These are phyloP conservation scores for Bovichtus variegatus DNA, from an alignment of 2,797 vertebrate genomes.

Conservation along the genomic window DNA sequence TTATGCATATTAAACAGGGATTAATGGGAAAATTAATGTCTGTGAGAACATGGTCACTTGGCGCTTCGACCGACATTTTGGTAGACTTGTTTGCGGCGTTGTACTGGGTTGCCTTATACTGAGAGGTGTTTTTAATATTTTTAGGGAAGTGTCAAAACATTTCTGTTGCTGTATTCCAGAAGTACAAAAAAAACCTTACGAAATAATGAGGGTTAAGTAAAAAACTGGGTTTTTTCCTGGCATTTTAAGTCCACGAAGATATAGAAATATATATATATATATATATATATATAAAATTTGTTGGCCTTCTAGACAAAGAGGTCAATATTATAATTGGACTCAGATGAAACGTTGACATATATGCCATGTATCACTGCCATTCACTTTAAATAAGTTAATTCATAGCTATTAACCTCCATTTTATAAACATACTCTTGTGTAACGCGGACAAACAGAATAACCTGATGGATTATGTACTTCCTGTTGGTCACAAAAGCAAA, in stretches of 20 bases:
- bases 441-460: neutral
- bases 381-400: neutral
- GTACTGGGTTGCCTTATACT: neutral
- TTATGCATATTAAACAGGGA: slow-evolving; percentile 36
- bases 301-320: neutral
- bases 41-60: neutral
- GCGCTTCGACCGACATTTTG: slow-evolving; percentile 7
- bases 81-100: neutral
- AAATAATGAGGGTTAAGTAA: neutral
- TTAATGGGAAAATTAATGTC: slow-evolving; percentile 18
- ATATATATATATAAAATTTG: no score
- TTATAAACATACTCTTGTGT: neutral
- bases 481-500: neutral
- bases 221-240: neutral
- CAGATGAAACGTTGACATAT: neutral
- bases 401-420: neutral
- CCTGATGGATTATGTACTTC: neutral
- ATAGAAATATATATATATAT: neutral
- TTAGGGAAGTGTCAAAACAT: neutral
- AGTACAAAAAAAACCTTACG: neutral
- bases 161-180: neutral
- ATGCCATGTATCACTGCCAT: neutral
- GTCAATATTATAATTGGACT: neutral
- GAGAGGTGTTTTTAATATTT: neutral
- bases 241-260: neutral